Evolutionary conservation across 2,888 invertebrate genomes (phyloP).

Genomic region (Mythimna vitellina): DNA sequence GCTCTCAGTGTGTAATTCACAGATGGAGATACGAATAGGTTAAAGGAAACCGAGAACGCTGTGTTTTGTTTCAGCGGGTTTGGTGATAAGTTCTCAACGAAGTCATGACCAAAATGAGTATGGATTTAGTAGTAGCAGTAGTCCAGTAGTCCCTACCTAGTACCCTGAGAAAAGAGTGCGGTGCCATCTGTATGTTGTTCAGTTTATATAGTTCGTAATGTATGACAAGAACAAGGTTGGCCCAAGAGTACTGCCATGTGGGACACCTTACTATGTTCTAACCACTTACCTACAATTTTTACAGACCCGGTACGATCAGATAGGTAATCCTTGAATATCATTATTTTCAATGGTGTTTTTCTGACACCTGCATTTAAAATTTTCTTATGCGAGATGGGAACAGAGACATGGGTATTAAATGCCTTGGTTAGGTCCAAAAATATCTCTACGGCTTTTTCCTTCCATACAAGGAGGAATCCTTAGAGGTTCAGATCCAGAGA

Average conservation of each 20-base stretch:
- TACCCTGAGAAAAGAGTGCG: not conserved
- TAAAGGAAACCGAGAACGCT: not conserved
- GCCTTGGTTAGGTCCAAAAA: not conserved
- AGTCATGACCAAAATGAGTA: not conserved
- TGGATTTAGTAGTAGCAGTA: not conserved
- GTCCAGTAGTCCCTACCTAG: not conserved
- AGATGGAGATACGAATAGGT: too few species aligned
- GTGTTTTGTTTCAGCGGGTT: not conserved
- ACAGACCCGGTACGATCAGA: too few species aligned
- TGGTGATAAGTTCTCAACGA: not conserved
- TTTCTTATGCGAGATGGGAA: not conserved
- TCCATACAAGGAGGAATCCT: not conserved
- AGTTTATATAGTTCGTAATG: not conserved
- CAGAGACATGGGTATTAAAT: not conserved
- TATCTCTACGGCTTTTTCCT: too few species aligned
- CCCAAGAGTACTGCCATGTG: not conserved
- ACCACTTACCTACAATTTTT: not conserved
- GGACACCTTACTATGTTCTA: not conserved
- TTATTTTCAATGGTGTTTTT: not conserved
- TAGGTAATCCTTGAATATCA: not conserved
- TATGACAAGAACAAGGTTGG: not conserved
- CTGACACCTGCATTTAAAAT: not conserved
- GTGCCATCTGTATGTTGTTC: not conserved
- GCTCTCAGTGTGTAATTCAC: not conserved
- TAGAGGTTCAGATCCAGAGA: too few species aligned